phyloP scores from a whole-genome alignment of 2,113 vertebrate species.

The Oncorhynchus masou region DNA sequence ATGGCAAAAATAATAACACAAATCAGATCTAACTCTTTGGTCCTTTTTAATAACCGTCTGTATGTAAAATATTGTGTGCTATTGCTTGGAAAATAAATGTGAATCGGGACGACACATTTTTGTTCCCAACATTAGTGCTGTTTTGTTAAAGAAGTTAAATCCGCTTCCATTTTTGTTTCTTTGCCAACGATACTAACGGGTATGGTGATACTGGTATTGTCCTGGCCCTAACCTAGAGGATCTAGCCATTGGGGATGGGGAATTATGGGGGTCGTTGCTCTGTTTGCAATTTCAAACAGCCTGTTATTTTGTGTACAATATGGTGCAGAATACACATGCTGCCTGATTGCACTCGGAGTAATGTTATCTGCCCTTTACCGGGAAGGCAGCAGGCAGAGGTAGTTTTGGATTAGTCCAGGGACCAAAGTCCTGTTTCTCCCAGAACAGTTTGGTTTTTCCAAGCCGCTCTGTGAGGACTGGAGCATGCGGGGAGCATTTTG shows the following conservation, averaged over 20 bases:
- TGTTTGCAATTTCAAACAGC: conserved; percentile 21
- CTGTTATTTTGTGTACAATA: neutral
- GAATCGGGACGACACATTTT: too few species aligned
- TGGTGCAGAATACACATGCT: conserved; percentile 29
- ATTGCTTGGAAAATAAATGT: too few species aligned
- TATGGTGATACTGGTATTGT: too few species aligned
- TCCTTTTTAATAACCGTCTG: too few species aligned
- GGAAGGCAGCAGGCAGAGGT: conserved; percentile 49
- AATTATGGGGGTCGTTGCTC: conserved; percentile 40
- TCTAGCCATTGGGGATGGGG: conserved; percentile 45
- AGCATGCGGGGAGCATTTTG: conserved; percentile 50
- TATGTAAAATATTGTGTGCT: too few species aligned
- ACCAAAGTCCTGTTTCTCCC: conserved; percentile 55
- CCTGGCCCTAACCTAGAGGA: conserved; percentile 44
- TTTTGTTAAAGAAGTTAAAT: too few species aligned
- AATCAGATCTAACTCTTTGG: too few species aligned
- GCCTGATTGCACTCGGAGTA: conserved; percentile 50
- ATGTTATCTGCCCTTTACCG: conserved; percentile 40
- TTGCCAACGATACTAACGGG: too few species aligned
- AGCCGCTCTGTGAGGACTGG: conserved; percentile 23
- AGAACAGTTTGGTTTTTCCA: conserved; percentile 35
- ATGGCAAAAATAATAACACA: too few species aligned
- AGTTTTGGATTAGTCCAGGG: conserved; percentile 46
- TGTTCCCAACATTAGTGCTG: too few species aligned
- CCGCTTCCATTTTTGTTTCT: too few species aligned